phyloP scores from a whole-genome alignment of 53 echinoderm and acorn worm genomes.

The Echinarachnius parma region DNA sequence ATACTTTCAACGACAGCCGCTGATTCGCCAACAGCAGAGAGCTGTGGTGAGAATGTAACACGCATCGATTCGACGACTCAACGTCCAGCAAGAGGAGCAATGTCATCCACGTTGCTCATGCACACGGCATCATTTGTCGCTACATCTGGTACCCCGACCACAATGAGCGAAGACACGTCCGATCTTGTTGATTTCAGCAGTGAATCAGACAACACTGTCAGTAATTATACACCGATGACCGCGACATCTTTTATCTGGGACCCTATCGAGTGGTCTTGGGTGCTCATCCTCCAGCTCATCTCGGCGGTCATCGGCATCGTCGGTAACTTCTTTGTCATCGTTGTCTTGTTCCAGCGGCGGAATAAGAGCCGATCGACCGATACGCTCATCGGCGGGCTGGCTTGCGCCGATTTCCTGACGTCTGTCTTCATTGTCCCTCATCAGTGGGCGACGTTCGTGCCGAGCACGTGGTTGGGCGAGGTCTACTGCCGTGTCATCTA shows the following conservation, averaged over 20 bases:
- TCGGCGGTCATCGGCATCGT: conserved; percentile 13
- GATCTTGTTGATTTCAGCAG: too few species aligned
- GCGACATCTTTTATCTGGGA: conserved; percentile 9
- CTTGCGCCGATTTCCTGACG: conserved; percentile 19
- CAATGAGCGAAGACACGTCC: too few species aligned
- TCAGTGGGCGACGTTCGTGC: conserved; percentile 5
- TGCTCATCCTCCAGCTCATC: conserved; percentile 16
- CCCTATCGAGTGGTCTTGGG: conserved; percentile 21
- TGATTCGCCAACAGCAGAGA: too few species aligned
- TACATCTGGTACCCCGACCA: too few species aligned
- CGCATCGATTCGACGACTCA: too few species aligned
- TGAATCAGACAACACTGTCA: too few species aligned
- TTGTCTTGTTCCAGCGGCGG: conserved; percentile 17
- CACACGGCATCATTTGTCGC: too few species aligned
- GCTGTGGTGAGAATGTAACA: too few species aligned
- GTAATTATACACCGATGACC: too few species aligned
- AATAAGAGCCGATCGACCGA: conserved; percentile 13
- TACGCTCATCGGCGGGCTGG: conserved; percentile 7
- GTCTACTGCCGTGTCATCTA: conserved; percentile 10
- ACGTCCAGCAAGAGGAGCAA: too few species aligned
- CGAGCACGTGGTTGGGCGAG: conserved; percentile 13
- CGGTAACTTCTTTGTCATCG: conserved; percentile 19
- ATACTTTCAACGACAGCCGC: too few species aligned
- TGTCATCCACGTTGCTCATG: too few species aligned
- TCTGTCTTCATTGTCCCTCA: conserved; percentile 13